These are phyloP conservation scores for Streblospio benedicti DNA, from an alignment of 1,140 invertebrate genomes.

Conservation along the genomic window DNA sequence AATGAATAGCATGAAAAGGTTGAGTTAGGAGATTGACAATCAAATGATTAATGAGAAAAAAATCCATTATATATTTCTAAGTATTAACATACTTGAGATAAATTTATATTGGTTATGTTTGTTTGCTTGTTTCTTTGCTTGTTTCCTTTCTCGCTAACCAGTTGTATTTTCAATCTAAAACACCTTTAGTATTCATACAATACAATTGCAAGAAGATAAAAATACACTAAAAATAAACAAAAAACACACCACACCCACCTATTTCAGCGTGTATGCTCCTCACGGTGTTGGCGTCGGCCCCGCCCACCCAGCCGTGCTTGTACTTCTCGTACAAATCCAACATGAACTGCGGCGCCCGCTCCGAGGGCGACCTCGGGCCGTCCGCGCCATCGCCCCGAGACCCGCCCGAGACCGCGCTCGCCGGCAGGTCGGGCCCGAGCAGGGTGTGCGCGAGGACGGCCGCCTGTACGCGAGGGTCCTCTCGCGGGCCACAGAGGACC, in stretches of 20 bases:
- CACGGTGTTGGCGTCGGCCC: constrained; percentile 28
- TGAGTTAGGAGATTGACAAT: no score
- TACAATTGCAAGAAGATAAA: no score
- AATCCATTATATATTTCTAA: no score
- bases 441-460: neutral
- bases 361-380: neutral
- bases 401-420: neutral
- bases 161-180: no score
- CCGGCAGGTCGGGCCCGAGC: neutral
- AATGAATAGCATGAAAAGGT: no score
- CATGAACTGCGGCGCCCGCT: constrained; percentile 28
- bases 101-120: no score
- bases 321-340: constrained; percentile 34
- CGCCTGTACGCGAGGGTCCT: neutral
- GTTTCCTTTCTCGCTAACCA: no score
- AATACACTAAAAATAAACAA: no score
- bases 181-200: no score
- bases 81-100: no score
- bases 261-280: constrained; percentile 30
- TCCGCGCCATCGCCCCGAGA: neutral
- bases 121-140: no score
- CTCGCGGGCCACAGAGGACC: neutral
- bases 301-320: constrained; percentile 24
- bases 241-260: constrained; percentile 29
- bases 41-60: no score